Base-by-base conservation (phyloP, 2,797 vertebrate species). In the Characodon lateralis region DNA sequence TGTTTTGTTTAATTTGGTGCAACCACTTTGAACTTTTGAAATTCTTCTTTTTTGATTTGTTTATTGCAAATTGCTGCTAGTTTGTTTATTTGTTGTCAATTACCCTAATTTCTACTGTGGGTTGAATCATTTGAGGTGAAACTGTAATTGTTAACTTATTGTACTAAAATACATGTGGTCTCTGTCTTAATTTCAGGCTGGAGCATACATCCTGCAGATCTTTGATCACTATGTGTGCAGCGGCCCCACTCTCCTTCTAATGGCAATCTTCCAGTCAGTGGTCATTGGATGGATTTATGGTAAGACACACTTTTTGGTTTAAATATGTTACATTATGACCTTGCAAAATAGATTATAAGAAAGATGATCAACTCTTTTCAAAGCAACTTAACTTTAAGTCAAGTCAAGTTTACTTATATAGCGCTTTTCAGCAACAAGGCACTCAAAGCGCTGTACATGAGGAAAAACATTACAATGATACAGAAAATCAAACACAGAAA, bases 151-250 rank as follows among this genome's bases (percentile, higher is more conserved):
- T 16, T 26, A 7, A 46, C n/a, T 8, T 26, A 2, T 41, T 48
- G 6, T 59, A 26, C 55, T 28, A 6, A 26, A 41, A 16, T 1
- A 39, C 0, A 66, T 74, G 1, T 43, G 2, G 70, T 72, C 22
- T 24, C 9, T 76, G 41, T 73, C 82, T 75, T 26, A 1, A 39
- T 80, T 85, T 43, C 39, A 95, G 94, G 93, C 75, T 28, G 94
- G 94, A 0, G 75, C 87, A 28, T 95, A 94, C 81, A 90, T 94
- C 78, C 82, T 95, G 78, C 93, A 92, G 87, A 92, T 95, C 81
- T 94, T 95, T 82, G 94, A 95, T 78, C 94, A 95, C 70, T 94
- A 94, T 65, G 93, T 95, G 1, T 94, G 94, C 83, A 95, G 94
- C 28, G 94, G 94, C 26, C 84, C 92, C 20, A 88, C 92, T 72